Base-by-base conservation (phyloP, 2,797 vertebrate species). In the Pantherophis vulpinus region DNA sequence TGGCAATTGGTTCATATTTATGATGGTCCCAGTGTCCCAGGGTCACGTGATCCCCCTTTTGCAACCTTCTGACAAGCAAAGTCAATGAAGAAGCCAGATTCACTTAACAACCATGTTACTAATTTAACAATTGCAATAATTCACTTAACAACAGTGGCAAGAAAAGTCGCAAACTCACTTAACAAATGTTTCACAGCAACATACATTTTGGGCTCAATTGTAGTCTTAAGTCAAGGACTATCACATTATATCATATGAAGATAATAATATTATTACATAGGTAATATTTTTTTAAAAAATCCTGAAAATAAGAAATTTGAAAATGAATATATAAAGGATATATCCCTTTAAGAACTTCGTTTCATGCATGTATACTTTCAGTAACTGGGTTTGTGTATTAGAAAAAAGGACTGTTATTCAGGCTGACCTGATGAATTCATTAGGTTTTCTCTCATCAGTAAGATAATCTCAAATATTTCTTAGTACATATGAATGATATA, bases 391-490 rank as follows among this genome's bases (percentile, higher is more conserved):
- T 96, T 86, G 89, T n/a, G 93, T 91, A 90, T 23, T 88, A 91
- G 16, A 93, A 88, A 96, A 86, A 91, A 95, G 90, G 3, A 88
- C 66, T 83, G 91, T 91, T 94, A 87, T 93, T 95, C 94, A 95
- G 94, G 63, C 0, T 94, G 96, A 94, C 61, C 61, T 61, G 12
- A 87, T 91, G 94, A 92, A 94, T 95, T 96, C 94, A 94, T 95
- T 95, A 93, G 66, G 79, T 95, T 18, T 93, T 20, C 27, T 94
- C 88, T 86, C 95, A 86, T 87, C 94, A 94, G 66, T 32, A 86
- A 95, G 93, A 95, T 74, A 32, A 89, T 96, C 92, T 92, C 93
- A 96, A 93, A 32, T 83, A 70, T 95, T 95, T 70, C 79, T 91
- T 88, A 95, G 70, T 86, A 54, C 89, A 79, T 91, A 90, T 58